Percentiles rank a stretch among this genome's conserved stretches.
phyloP scores from a whole-genome alignment of 2,888 invertebrate species.

The Tetranychus piercei region DNA sequence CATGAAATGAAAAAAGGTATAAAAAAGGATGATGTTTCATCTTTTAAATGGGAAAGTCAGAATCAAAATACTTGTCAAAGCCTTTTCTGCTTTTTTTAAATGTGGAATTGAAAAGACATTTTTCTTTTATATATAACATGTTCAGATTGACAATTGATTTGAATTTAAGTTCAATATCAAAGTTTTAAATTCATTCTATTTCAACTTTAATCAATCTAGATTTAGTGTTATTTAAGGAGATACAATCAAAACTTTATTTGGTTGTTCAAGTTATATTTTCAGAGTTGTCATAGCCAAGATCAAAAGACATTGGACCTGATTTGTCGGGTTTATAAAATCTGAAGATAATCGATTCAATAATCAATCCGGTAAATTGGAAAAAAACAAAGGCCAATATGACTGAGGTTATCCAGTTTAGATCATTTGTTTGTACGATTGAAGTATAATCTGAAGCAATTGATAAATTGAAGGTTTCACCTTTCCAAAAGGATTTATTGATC shows the following conservation, averaged over 20 bases:
- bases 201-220: too few species aligned
- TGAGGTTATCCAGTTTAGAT: neutral
- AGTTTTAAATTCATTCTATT: too few species aligned
- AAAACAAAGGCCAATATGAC: neutral
- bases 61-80: too few species aligned
- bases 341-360: neutral
- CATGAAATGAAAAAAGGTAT: too few species aligned
- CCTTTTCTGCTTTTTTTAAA: too few species aligned
- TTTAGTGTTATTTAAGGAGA: neutral
- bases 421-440: neutral
- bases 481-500: neutral
- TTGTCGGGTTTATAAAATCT: neutral
- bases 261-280: constrained; percentile 18
- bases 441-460: neutral
- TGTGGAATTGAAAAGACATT: too few species aligned
- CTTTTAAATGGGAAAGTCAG: too few species aligned
- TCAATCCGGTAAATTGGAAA: neutral
- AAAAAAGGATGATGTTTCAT: too few species aligned
- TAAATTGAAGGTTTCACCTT: neutral
- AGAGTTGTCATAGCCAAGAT: constrained; percentile 20
- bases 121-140: too few species aligned
- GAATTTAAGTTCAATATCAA: too few species aligned
- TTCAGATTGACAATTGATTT: too few species aligned
- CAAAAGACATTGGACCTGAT: neutral
- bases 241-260: neutral